phyloP scores from a whole-genome alignment of 1,140 invertebrate genomes.

The Drosophila navojoa region DNA sequence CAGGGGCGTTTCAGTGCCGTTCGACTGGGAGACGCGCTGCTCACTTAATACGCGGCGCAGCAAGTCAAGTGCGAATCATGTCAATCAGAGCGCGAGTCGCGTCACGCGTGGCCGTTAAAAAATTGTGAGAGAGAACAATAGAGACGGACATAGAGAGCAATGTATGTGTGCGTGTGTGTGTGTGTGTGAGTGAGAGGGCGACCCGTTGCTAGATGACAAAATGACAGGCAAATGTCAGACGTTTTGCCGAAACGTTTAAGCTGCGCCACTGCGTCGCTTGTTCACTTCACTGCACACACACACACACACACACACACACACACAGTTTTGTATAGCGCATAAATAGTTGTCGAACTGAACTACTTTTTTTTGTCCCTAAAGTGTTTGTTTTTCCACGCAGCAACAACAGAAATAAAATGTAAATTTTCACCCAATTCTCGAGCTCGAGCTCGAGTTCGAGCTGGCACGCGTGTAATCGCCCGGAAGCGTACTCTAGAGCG shows the following conservation, averaged over 20 bases:
- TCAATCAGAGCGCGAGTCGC: constrained; percentile 60
- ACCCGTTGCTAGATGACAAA: constrained; percentile 51
- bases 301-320: constrained; percentile 31
- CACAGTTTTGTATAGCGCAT: not conserved
- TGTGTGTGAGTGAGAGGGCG: not conserved
- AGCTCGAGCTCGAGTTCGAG: not conserved
- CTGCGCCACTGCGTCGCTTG: constrained; percentile 58
- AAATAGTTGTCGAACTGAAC: not conserved
- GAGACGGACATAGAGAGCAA: too few relatives aligned
- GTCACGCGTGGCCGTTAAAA: constrained; percentile 57
- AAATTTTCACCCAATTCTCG: constrained; percentile 77
- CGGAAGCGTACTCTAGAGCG: constrained; percentile 56
- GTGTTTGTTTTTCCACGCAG: constrained; percentile 75
- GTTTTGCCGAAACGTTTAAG: constrained; percentile 75
- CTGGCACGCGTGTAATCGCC: constrained; percentile 78
- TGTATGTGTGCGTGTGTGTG: too few relatives aligned
- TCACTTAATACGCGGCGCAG: constrained; percentile 65
- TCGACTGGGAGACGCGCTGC: constrained; percentile 32
- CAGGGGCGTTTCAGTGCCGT: constrained; percentile 20
- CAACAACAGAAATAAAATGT: constrained; percentile 69
- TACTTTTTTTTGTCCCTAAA: constrained; percentile 10
- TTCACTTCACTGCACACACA: constrained; percentile 75
- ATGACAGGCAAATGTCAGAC: constrained; percentile 76
- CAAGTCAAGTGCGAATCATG: constrained; percentile 78
- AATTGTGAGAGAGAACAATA: not conserved